Evolutionary conservation across 2,888 invertebrate species (phyloP), one percentile per base, ranked within the genome.

Genomic region (Aleiodes testaceus): DNA sequence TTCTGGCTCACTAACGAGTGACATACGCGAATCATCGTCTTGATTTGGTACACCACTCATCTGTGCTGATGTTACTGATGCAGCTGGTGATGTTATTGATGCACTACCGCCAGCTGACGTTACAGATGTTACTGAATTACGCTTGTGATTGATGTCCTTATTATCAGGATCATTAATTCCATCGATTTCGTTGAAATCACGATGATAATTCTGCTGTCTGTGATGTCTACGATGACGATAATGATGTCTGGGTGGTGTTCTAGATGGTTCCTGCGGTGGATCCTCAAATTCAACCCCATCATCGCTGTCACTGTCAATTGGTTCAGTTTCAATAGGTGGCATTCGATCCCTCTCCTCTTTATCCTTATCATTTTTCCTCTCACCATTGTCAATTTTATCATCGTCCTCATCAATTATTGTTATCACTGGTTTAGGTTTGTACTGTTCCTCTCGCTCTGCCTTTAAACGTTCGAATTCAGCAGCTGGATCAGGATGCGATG

Each of bases 341-440:
- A 93, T 85, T 36, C 53, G 36, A 3, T 45, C 11, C 0, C 68
- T 67, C 47, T 82, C 81, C n/a, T 86, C 85, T 22, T 86, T 85
- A 45, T 88, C 86, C 47, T 88, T 87, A 69, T 86, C 86, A 12
- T 20, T 45, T 14, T 63, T 63, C 9, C 45, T 22, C 9, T 63
- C 45, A 5, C 16, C 16, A 14, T 16, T 9, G 30, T 81, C 75
- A 16, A 81, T 79, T 63, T 87, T 87, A 6, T 88, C 88, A 44
- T 87, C 87, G 16, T 88, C 87, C 75, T 88, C 88, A 69, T 86
- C 86, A 49, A 88, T 85, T 72, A 89, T 88, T 69, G 89, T 88
- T 77, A 96, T 92, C 68, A 96, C 90, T 77, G 96, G 91, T 81
- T 94, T 93, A 66, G 97, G 97, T 86, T 92, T 92, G 88, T 97